Base-by-base conservation (phyloP, 2,113 vertebrate genomes). In the Alethe diademata region DNA sequence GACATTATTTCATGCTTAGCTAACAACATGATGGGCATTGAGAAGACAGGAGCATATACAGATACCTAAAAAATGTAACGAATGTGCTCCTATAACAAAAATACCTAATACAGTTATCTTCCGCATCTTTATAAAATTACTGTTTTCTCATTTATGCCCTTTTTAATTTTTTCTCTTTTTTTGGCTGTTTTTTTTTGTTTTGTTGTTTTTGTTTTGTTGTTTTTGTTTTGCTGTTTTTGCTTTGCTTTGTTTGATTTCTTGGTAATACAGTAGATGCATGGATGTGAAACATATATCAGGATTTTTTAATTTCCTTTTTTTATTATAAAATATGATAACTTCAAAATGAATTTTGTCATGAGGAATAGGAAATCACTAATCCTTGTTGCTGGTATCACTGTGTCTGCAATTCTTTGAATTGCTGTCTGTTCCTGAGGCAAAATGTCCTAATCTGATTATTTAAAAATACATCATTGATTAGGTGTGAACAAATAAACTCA, bases 1-100 rank as follows among this genome's bases (percentile, higher is more conserved):
- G 57, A 88, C 54, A 71, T 78, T 74, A 90, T 87, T 88, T 94
- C 82, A 92, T 47, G 67, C 57, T 76, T 95, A 88, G 67, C 93
- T 89, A 89, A 57, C 42, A 67, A 36, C 22, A 48, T 48, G 79
- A 81, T 45, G 51, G 67, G 19, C 33, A 75, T 4, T 15, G 14
- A 88, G 47, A 33, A 93, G 84, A 48, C 10, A 60, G 14, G 20
- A 38, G n/a, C 38, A 36, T 20, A 73, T 43, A 82, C 6, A 60
- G 29, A 15, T 36, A 60, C 23, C 28, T 88, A 64, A 84, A 93
- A 78, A 89, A 26, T 42, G 22, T 19, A 35, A 84, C 62, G 45
- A 53, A 56, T 87, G 31, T 85, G 47, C 35, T 70, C 5, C 33
- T 75, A 20, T 43, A 61, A 78, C 14, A 78, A 17, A 91, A 91